phyloP scores from a whole-genome alignment of 2,888 invertebrate species.

The Zhuqinia jingwanae region DNA sequence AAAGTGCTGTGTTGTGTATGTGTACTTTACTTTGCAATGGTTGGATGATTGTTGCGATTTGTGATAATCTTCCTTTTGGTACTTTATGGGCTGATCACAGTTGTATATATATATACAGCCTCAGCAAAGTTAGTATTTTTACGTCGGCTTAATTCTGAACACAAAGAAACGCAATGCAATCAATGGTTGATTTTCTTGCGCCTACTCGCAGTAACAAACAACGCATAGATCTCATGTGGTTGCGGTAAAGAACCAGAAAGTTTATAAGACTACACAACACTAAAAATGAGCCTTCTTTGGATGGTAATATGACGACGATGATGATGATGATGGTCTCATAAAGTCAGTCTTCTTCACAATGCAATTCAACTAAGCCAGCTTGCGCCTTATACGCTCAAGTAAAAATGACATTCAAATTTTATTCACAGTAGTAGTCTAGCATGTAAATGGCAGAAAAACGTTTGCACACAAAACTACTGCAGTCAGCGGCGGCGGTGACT shows the following conservation, averaged over 20 bases:
- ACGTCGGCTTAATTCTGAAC: neutral
- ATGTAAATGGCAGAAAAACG: neutral
- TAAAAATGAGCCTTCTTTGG: constrained; percentile 26
- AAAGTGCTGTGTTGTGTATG: constrained; percentile 6
- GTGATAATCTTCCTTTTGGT: neutral
- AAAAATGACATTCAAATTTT: constrained; percentile 50
- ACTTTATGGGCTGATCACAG: too few species aligned
- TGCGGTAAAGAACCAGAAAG: constrained; percentile 47
- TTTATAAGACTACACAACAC: constrained; percentile 37
- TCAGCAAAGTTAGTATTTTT: constrained; percentile 5
- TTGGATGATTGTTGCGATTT: constrained; percentile 10
- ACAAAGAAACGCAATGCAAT: constrained; percentile 8
- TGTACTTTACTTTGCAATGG: constrained; percentile 13
- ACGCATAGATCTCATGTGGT: constrained; percentile 31
- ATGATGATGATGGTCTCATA: constrained; percentile 18
- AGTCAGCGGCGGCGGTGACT: constrained; percentile 19
- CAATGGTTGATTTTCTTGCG: constrained; percentile 17
- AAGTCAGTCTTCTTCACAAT: constrained; percentile 27
- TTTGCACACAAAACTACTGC: constrained; percentile 4
- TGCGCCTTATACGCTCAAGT: neutral
- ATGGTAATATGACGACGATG: neutral
- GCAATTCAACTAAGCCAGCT: neutral
- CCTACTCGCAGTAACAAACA: neutral
- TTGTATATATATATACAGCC: neutral
- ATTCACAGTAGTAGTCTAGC: constrained; percentile 28